A percentile compares a stretch with the other conserved stretches of the same genome.
Evolutionary conservation across 2,113 vertebrate species (phyloP).

Genomic region (Halcyon senegalensis): DNA sequence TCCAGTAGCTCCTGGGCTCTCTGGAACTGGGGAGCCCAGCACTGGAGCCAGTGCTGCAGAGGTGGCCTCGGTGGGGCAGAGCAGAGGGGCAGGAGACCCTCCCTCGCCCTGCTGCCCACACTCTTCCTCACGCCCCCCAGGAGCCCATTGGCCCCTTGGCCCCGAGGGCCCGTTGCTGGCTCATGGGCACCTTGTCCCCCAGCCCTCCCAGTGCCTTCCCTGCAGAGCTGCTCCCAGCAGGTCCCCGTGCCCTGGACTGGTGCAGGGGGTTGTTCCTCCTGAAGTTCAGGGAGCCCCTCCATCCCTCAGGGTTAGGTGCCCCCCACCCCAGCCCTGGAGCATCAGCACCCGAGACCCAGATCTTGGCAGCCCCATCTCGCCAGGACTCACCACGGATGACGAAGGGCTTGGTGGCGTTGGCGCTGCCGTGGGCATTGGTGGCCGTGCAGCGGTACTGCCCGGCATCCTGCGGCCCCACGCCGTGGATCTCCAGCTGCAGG

Average conservation of each 20-base stretch:
- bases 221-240: not conserved
- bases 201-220: not conserved
- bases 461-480: not conserved
- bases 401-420: slow-evolving; percentile 34
- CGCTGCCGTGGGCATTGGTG: slow-evolving; percentile 36
- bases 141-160: not conserved
- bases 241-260: not conserved
- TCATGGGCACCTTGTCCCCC: not conserved
- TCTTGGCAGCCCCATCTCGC: not conserved
- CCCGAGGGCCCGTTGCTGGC: not conserved
- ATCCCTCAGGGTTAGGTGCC: fast-evolving
- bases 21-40: not conserved
- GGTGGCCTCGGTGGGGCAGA: not conserved
- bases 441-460: slow-evolving; percentile 70
- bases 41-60: not conserved
- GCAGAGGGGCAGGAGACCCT: not conserved
- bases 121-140: not conserved
- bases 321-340: not conserved
- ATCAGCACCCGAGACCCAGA: fast-evolving
- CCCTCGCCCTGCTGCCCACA: not conserved
- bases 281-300: not conserved
- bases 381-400: slow-evolving; percentile 32
- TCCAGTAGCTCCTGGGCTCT: not conserved
- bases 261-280: not conserved
- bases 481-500: slow-evolving; percentile 69